These are phyloP conservation scores for Eospalax fontanierii DNA, from an alignment of 2,797 vertebrate species.

Conservation along the genomic window DNA sequence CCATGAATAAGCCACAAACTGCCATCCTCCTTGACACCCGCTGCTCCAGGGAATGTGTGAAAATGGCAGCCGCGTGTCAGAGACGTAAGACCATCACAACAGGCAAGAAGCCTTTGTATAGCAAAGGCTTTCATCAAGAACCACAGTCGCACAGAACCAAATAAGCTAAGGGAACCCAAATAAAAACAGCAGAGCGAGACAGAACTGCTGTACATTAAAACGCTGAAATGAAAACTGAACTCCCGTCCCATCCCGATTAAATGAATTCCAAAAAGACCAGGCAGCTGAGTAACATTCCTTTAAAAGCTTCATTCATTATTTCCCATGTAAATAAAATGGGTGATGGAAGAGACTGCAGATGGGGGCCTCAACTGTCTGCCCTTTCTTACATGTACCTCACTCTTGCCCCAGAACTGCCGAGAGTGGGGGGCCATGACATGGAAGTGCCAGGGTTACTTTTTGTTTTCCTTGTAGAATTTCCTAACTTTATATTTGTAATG, in stretches of 20 bases:
- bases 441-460: no score
- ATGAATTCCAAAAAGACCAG: no score
- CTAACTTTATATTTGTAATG: no score
- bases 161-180: neutral
- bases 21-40: neutral
- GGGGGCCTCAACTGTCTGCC: no score
- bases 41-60: neutral
- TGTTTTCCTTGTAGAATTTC: no score
- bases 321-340: no score
- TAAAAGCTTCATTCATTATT: no score
- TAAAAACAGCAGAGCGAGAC: neutral
- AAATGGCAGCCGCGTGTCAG: neutral
- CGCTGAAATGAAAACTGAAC: conserved; percentile 12
- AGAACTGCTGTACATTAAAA: neutral
- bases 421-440: no score
- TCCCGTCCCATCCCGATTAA: neutral
- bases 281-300: no score
- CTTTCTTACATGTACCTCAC: no score
- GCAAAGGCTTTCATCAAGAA: neutral
- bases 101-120: neutral
- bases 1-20: neutral
- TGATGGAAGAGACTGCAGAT: no score
- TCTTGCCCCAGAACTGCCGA: no score
- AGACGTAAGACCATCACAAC: neutral
- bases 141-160: neutral